phyloP scores from a whole-genome alignment of 2,797 vertebrate genomes.

The Sebastes nivosus region DNA sequence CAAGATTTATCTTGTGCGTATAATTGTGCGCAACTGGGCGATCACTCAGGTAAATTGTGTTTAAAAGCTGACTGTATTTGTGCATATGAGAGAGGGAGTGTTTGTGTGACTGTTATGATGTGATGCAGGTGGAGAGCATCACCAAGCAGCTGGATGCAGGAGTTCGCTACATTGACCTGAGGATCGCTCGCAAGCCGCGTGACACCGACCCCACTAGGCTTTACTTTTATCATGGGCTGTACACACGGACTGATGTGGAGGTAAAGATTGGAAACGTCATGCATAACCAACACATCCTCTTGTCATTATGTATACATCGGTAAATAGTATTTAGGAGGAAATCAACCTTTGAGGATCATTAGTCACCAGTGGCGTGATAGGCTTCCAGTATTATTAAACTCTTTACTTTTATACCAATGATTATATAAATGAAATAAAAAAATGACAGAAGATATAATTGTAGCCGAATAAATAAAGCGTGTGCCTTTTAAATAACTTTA shows the following conservation, averaged over 20 bases:
- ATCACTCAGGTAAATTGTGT: conserved; percentile 54
- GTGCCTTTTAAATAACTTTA: background rate
- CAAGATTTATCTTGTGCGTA: conserved; percentile 28
- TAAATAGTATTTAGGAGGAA: background rate
- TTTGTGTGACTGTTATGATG: background rate
- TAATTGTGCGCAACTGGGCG: conserved; percentile 45
- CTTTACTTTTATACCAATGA: background rate
- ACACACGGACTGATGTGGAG: conserved; percentile 64
- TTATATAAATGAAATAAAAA: background rate
- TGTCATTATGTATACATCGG: background rate
- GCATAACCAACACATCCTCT: background rate
- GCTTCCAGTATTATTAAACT: background rate
- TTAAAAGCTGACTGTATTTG: background rate
- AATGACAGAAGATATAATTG: background rate
- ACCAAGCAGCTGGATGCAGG: conserved; percentile 62
- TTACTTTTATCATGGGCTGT: conserved; percentile 67
- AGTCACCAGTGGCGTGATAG: too few relatives aligned
- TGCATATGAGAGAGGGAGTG: background rate
- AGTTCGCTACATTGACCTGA: conserved; percentile 68
- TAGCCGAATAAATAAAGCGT: background rate
- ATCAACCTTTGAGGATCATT: background rate
- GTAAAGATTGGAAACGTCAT: conserved; percentile 33
- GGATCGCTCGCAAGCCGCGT: conserved; percentile 52
- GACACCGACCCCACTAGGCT: conserved; percentile 49
- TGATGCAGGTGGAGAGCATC: conserved; percentile 50